Evolutionary conservation across 2,113 vertebrate genomes (phyloP).

Genomic region (Leptodactylus fuscus): DNA sequence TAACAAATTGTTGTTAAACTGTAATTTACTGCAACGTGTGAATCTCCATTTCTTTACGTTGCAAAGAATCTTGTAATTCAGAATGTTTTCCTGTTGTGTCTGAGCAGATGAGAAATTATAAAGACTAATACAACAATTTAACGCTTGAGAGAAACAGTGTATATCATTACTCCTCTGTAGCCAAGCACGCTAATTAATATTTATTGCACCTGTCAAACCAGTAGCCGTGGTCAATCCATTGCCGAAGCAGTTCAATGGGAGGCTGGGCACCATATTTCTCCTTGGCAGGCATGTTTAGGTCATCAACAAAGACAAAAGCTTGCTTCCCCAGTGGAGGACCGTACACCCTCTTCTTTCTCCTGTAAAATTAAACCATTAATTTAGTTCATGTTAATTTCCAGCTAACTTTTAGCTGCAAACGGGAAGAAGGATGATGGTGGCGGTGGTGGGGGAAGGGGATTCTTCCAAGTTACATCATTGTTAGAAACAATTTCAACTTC

Average conservation of each 20-base stretch:
- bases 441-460: constrained; percentile 8
- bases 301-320: constrained; percentile 81
- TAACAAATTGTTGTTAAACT: constrained; percentile 30
- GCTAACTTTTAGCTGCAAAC: constrained; percentile 69
- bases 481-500: constrained; percentile 71
- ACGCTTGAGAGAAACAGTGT: constrained; percentile 81
- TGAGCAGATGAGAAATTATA: constrained; percentile 81
- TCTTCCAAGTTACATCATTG: constrained; percentile 71
- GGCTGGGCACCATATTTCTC: constrained; percentile 80
- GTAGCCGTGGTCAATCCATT: constrained; percentile 80
- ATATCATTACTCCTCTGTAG: constrained; percentile 81
- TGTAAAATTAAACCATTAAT: constrained; percentile 79
- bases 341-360: constrained; percentile 72
- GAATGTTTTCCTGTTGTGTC: constrained; percentile 77
- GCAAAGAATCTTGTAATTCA: constrained; percentile 67
- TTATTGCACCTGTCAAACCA: constrained; percentile 86
- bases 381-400: constrained; percentile 76
- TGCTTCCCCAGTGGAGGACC: constrained; percentile 68
- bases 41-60: constrained; percentile 71
- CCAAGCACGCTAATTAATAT: constrained; percentile 86
- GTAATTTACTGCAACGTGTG: constrained; percentile 68
- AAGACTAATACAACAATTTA: constrained; percentile 85
- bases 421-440: neutral
- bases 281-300: constrained; percentile 83
- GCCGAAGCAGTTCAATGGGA: constrained; percentile 79